phyloP scores from a whole-genome alignment of 2,888 invertebrate species.

The Hydrotaea cyrtoneurina region DNA sequence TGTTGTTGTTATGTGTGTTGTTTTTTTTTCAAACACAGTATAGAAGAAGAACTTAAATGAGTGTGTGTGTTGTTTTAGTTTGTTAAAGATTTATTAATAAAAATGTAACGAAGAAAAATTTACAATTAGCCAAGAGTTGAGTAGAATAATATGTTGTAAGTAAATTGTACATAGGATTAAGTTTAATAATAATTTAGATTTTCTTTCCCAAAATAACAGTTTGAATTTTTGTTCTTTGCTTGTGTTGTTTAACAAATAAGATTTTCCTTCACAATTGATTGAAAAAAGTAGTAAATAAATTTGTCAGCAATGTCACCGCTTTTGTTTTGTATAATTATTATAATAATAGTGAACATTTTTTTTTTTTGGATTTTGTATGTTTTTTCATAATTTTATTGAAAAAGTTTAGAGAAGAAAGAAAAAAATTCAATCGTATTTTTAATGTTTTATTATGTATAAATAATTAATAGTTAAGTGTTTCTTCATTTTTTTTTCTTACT shows the following conservation, averaged over 20 bases:
- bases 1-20: neutral
- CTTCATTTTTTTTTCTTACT: too few relatives aligned
- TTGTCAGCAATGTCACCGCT: neutral
- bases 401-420: slow-evolving; percentile 40
- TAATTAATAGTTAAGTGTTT: slow-evolving; percentile 30
- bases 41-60: slow-evolving; percentile 39
- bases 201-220: slow-evolving; percentile 24
- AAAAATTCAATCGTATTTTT: slow-evolving; percentile 38
- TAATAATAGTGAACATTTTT: slow-evolving; percentile 30
- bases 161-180: slow-evolving; percentile 8
- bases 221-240: neutral
- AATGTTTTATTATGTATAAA: slow-evolving; percentile 33
- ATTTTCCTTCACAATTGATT: slow-evolving; percentile 9
- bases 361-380: neutral
- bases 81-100: slow-evolving; percentile 10
- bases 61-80: neutral
- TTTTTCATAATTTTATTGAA: slow-evolving; percentile 10
- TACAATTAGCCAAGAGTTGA: slow-evolving; percentile 50
- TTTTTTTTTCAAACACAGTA: neutral
- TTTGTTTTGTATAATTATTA: slow-evolving; percentile 27
- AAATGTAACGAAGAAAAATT: slow-evolving; percentile 43
- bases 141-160: neutral
- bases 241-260: slow-evolving; percentile 2
- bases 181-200: neutral
- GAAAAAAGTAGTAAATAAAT: slow-evolving; percentile 27